Percentiles rank a stretch among this genome's conserved stretches.
Evolutionary conservation across 2,888 invertebrate genomes (phyloP).

Genomic region (Sthenelais limicola): DNA sequence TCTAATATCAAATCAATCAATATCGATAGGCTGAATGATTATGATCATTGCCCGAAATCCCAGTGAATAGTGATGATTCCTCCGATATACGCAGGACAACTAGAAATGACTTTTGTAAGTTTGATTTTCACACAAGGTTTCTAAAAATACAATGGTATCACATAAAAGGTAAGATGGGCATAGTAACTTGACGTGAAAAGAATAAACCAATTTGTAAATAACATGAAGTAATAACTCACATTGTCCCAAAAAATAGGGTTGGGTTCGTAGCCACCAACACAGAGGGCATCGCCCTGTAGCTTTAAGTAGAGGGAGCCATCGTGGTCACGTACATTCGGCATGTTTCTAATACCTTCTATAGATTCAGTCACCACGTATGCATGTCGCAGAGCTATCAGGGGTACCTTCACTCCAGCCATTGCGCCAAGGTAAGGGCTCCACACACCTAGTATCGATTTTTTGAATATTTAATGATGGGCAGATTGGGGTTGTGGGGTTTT

Average conservation of each 20-base stretch:
- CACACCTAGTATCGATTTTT: conserved; percentile 75
- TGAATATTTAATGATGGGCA: neutral
- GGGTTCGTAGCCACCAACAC: conserved; percentile 89
- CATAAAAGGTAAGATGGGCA: no score
- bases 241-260: conserved; percentile 80
- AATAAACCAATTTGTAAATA: no score
- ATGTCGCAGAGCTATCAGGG: conserved; percentile 88
- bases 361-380: conserved; percentile 88
- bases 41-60: no score
- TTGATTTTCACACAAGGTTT: no score
- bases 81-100: no score
- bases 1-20: no score
- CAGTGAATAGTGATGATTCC: no score
- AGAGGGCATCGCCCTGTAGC: conserved; percentile 79
- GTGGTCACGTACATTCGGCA: conserved; percentile 89
- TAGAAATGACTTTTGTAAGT: no score
- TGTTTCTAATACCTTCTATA: conserved; percentile 82
- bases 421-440: conserved; percentile 86
- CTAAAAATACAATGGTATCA: no score
- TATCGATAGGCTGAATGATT: no score
- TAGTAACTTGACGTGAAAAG: no score
- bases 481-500: neutral
- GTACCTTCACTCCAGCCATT: conserved; percentile 81
- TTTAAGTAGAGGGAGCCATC: conserved; percentile 87
- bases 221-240: no score